Conservation (phyloP, 2,888 invertebrate species). For the Tineola bisselliella region DNA sequence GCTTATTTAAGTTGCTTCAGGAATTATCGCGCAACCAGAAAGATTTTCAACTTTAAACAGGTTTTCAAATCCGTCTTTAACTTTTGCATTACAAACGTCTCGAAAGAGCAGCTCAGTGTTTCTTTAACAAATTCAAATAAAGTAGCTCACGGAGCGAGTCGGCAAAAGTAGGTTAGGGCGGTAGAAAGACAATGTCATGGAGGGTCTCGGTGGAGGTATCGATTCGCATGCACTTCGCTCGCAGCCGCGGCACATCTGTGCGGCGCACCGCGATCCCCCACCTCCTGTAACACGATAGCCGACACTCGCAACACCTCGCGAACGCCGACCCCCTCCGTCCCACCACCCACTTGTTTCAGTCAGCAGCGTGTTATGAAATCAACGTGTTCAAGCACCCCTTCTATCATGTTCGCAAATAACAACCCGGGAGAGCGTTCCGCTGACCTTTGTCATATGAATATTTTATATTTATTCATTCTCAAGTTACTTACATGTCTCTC, state of each 20-base stretch:
- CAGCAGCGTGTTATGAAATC: slow-evolving; percentile 65
- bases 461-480: not conserved
- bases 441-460: slow-evolving; percentile 8
- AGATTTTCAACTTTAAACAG: not conserved
- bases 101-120: slow-evolving; percentile 11
- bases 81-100: slow-evolving; percentile 12
- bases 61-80: not conserved
- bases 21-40: not conserved
- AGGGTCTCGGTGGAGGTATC: slow-evolving; percentile 44
- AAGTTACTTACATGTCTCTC: slow-evolving; percentile 58
- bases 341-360: slow-evolving; percentile 63
- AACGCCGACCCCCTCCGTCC: slow-evolving; percentile 43
- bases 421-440: not conserved
- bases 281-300: slow-evolving; percentile 47
- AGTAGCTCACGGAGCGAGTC: slow-evolving; percentile 25
- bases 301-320: slow-evolving; percentile 63
- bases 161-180: slow-evolving; percentile 45
- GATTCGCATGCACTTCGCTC: slow-evolving; percentile 59
- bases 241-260: slow-evolving; percentile 22
- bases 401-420: slow-evolving; percentile 13
- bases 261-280: slow-evolving; percentile 38
- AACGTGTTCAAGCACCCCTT: slow-evolving; percentile 57
- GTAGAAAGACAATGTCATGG: slow-evolving; percentile 55
- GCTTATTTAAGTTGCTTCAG: not conserved
- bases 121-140: slow-evolving; percentile 18